Evolutionary conservation across 2,888 invertebrate genomes (phyloP), one percentile per base, ranked within the genome.

Genomic region (Apodemia hepburni): DNA sequence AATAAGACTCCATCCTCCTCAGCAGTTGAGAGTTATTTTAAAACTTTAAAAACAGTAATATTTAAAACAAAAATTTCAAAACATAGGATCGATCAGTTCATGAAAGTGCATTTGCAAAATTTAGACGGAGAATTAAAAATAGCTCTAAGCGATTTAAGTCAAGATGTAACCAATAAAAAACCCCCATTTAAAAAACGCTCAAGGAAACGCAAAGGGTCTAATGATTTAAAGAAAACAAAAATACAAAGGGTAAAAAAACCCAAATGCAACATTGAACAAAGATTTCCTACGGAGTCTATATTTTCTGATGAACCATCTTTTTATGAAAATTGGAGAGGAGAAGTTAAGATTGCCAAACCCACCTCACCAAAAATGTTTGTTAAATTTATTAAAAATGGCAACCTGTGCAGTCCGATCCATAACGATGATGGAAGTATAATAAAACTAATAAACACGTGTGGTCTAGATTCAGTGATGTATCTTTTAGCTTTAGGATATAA

Each of bases 41-140:
- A 49, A n/a, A 49, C 49, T 17, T 49, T 17, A 49, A 49, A 35
- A 49, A 17, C n/a, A 49, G 7, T 17, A n/a, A 49, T 49, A 4
- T 49, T 49, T 49, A 49, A 49, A 49, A 49, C 49, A 49, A 49
- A 49, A 17, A 49, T 49, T 49, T 49, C 18, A 6, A 49, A 17
- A 49, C 49, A 49, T 17, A 49, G 49, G 17, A 49, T 49, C 49
- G 49, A 49, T 49, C 17, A 49, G 7, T 17, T 49, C 17, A 49
- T 49, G 49, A 17, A 49, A 49, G 8, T 49, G n/a, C 17, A 49
- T 17, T 49, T 49, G 49, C 17, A 49, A 49, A 17, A 49, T 49
- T 49, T 49, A 49, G 49, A 49, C 5, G 49, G 49, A 49, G 49
- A 49, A 49, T 49, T 18, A 45, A 49, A 49, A 49, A 17, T 49